A percentile compares a stretch with the other conserved stretches of the same genome.
phyloP scores from a whole-genome alignment of 2,797 vertebrate genomes.

The Notamacropus eugenii region DNA sequence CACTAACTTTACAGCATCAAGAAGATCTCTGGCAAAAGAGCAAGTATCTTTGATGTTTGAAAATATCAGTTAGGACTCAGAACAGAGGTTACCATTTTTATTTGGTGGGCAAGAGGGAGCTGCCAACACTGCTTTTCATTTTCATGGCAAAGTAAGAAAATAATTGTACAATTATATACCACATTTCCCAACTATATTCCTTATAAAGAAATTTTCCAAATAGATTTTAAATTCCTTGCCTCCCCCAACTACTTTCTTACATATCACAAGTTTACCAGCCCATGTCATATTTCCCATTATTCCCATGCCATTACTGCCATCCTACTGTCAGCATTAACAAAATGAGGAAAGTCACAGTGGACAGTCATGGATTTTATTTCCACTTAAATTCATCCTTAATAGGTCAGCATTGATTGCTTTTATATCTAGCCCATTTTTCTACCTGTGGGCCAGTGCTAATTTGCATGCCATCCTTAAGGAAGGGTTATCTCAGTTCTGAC shows the following conservation, averaged over 20 bases:
- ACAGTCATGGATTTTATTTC: neutral
- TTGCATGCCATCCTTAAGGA: neutral
- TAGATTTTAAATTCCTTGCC: neutral
- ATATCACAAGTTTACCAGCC: neutral
- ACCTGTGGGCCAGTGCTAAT: neutral
- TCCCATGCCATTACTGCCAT: neutral
- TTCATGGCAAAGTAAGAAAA: neutral
- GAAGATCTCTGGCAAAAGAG: neutral
- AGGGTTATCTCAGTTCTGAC: neutral
- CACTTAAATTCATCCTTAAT: constrained; percentile 13
- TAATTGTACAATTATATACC: neutral
- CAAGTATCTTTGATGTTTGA: neutral
- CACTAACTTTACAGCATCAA: neutral
- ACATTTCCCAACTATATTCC: neutral
- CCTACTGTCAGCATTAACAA: neutral
- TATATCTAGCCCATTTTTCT: constrained; percentile 4
- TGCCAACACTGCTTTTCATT: neutral
- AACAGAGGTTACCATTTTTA: neutral
- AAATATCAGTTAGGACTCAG: neutral
- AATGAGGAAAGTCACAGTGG: neutral
- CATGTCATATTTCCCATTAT: neutral
- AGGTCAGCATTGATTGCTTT: neutral
- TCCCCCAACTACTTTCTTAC: neutral
- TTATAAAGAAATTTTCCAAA: neutral
- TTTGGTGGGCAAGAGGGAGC: neutral